Evolutionary conservation across 2,888 invertebrate genomes (phyloP).

Genomic region (Pollenia amentaria): DNA sequence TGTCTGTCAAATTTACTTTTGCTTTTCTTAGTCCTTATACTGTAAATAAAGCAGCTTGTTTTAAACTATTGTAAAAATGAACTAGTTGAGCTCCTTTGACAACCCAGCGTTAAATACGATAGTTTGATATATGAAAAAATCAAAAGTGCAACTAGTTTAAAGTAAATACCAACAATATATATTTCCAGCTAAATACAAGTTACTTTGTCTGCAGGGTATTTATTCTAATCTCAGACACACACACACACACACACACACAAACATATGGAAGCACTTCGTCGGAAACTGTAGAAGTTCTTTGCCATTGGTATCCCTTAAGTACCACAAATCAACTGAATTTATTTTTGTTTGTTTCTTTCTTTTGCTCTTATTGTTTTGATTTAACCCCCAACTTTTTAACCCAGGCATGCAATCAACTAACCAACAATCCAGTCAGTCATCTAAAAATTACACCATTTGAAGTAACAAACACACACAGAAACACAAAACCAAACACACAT

Average conservation of each 20-base stretch:
- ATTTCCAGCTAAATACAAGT: too few relatives aligned
- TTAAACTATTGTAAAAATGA: too few relatives aligned
- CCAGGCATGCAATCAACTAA: conserved; percentile 42
- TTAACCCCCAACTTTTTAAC: conserved; percentile 39
- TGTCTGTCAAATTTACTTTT: too few relatives aligned
- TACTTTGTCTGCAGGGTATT: too few relatives aligned
- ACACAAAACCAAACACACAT: not conserved
- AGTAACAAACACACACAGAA: not conserved
- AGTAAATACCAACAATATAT: too few relatives aligned
- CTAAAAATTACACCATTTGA: conserved; percentile 34
- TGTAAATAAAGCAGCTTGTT: too few relatives aligned
- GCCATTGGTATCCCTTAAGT: conserved; percentile 60
- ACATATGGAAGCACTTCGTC: not conserved
- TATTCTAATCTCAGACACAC: not conserved
- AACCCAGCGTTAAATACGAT: too few relatives aligned
- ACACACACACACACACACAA: not conserved
- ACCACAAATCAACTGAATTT: conserved; percentile 65
- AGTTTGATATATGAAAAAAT: too few relatives aligned
- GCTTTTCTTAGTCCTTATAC: too few relatives aligned
- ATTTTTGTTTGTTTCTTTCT: conserved; percentile 1
- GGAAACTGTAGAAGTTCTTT: conserved; percentile 20
- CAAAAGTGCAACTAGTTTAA: too few relatives aligned
- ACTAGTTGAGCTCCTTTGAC: too few relatives aligned
- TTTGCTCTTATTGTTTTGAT: conserved; percentile 64
- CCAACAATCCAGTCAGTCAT: conserved; percentile 48